Evolutionary conservation across 2,888 invertebrate species (phyloP).

Genomic region (Drosophila mettleri): DNA sequence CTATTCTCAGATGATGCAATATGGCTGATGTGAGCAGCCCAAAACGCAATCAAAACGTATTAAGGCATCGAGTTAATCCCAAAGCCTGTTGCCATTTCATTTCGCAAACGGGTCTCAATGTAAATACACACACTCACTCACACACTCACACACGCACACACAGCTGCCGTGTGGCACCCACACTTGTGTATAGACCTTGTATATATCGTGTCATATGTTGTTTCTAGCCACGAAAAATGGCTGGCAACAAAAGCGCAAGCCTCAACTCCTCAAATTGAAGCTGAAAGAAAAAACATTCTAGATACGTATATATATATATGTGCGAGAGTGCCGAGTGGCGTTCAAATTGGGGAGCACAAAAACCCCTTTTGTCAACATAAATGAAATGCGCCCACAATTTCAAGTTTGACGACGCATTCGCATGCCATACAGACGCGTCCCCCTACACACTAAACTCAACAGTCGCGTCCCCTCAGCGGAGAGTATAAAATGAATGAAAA

Average conservation of each 20-base stretch:
- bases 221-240: constrained; percentile 56
- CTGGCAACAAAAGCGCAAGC: constrained; percentile 68
- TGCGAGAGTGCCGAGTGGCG: constrained; percentile 14
- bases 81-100: constrained; percentile 70
- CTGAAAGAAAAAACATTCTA: constrained; percentile 21
- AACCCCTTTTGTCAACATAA: constrained; percentile 76
- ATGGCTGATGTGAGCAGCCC: not conserved
- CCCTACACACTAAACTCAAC: constrained; percentile 2
- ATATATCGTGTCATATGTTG: constrained; percentile 63
- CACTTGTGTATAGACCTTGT: constrained; percentile 1
- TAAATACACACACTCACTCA: constrained; percentile 8
- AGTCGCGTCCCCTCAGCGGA: constrained; percentile 28
- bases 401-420: constrained; percentile 67
- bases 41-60: constrained; percentile 62
- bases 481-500: constrained; percentile 74
- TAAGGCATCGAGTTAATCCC: constrained; percentile 58
- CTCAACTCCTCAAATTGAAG: constrained; percentile 71
- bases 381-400: constrained; percentile 78
- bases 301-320: not conserved
- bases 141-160: constrained; percentile 7
- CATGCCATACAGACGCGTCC: constrained; percentile 9
- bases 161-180: constrained; percentile 5
- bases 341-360: constrained; percentile 63
- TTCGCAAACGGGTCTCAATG: constrained; percentile 36
- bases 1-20: not conserved